Evolutionary conservation across 92 coral and sea anemone species (phyloP), one percentile per base, ranked within the genome.

Genomic region (Hydrozoanthus gracilis): DNA sequence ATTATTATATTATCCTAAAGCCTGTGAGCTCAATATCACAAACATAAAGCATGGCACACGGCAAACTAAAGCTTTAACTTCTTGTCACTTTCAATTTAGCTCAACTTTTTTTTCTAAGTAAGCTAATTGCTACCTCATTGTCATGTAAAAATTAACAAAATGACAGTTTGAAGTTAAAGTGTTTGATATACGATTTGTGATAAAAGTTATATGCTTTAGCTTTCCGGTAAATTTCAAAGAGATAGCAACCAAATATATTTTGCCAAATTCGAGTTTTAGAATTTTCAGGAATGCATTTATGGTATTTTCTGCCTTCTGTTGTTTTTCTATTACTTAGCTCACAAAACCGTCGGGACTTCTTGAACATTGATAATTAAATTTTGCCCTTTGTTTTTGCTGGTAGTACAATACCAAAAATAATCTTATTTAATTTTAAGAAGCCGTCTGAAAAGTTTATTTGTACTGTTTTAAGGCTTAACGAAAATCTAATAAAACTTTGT

Each of bases 131-230:
- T 18, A 45, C 14, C 55, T 48, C 85, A 80, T 65, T 64, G 73
- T 80, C 44, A 80, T 17, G 2, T 46, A 8, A 80, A 20, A 62
- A 67, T 2, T 27, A 65, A 64, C 10, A 14, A 80, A 80, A 65
- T 80, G 85, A 80, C 85, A 80, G 85, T 80, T 80, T 80, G 11
- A 17, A 64, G 73, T 39, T 66, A 17, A 62, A 65, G 27, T 20
- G 73, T 18, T 80, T 80, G 85, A 80, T 80, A 80, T 80, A 80
- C 73, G 85, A 80, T 80, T 77, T 80, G 18, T 64, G 62, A 51
- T 46, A 80, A 64, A 80, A 62, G 48, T 47, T 12, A 64, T 16
- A 20, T 4, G 55, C 4, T 66, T 66, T 12, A 14, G 17, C 18
- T 7, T 44, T 12, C 15, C 48, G 47, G 39, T 27, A 27, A 27